Evolutionary conservation across 2,888 invertebrate species (phyloP), one percentile per base, ranked within the genome.

Genomic region (Papilio gigon): DNA sequence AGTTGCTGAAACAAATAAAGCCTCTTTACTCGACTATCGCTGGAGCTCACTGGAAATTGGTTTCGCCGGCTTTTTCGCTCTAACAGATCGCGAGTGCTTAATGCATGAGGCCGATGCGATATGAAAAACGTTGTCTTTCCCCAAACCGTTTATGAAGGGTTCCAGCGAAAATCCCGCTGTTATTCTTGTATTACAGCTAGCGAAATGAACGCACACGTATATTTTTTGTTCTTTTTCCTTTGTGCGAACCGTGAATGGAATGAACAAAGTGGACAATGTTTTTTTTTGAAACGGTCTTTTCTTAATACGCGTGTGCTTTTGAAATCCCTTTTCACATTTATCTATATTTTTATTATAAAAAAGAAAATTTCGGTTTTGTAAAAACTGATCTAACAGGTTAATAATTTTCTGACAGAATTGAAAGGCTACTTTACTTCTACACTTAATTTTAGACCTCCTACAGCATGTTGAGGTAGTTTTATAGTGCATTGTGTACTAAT

Each of bases 141-240:
- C 76, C 78, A 78, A 82, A 83, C 78, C 78, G 80, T 84, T 84
- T 84, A 82, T 78, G 80, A 81, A 80, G 84, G 84, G 83, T 77
- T 74, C 77, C 78, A 68, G 75, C 73, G 74, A 75, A 77, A 81
- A 80, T 79, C 74, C 79, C 79, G 67, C 75, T 84, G 84, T 85
- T 86, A 78, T 84, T 86, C 78, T 86, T 84, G 77, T 82, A 85
- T 88, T 85, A 84, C 80, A 77, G 73, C 77, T 79, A 84, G 85
- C 82, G 84, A 85, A 85, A 70, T 69, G 59, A 64, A 84, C 81
- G 78, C 77, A 77, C 71, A 67, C 80, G 79, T 77, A 81, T 81
- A 82, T 81, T 76, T 78, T 78, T 80, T 83, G 82, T 81, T 80
- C 77, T 80, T 83, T 81, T 77, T 73, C 72, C 78, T 80, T 86